phyloP scores from a whole-genome alignment of 2,888 invertebrate species.

The Galerucella calmariensis region DNA sequence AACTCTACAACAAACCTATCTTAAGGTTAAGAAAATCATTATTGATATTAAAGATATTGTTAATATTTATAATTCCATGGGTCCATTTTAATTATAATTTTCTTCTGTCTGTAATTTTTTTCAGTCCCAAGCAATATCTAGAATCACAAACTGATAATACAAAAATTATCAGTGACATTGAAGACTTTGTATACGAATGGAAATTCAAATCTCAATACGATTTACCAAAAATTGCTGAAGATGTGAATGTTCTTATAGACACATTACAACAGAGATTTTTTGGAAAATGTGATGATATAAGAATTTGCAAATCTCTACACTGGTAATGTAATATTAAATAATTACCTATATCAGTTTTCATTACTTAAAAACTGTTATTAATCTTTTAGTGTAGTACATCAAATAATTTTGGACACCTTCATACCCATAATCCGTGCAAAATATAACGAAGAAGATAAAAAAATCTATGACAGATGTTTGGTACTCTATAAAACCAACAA shows the following conservation, averaged over 20 bases:
- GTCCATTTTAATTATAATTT: neutral
- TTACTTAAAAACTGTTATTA: neutral
- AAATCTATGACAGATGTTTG: constrained; percentile 55
- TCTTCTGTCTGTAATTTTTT: constrained; percentile 11
- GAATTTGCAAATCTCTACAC: constrained; percentile 35
- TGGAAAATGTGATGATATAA: constrained; percentile 9
- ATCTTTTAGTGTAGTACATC: constrained; percentile 52
- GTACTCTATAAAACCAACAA: constrained; percentile 12
- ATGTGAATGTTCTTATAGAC: constrained; percentile 37
- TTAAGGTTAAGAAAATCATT: no score
- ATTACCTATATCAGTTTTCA: no score
- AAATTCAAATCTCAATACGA: constrained; percentile 37
- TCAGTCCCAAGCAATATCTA: constrained; percentile 35
- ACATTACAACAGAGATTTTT: constrained; percentile 31
- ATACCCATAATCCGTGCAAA: constrained; percentile 57
- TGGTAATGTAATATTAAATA: constrained; percentile 35
- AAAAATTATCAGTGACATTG: constrained; percentile 39
- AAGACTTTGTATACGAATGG: constrained; percentile 37
- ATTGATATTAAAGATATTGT: no score
- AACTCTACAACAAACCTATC: no score
- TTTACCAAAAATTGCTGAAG: constrained; percentile 35
- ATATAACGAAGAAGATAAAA: constrained; percentile 57
- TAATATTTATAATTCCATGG: no score
- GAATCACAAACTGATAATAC: constrained; percentile 23
- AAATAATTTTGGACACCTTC: constrained; percentile 59